Evolutionary conservation across 1,140 invertebrate genomes (phyloP).

Genomic region (Euglossa dilemma): DNA sequence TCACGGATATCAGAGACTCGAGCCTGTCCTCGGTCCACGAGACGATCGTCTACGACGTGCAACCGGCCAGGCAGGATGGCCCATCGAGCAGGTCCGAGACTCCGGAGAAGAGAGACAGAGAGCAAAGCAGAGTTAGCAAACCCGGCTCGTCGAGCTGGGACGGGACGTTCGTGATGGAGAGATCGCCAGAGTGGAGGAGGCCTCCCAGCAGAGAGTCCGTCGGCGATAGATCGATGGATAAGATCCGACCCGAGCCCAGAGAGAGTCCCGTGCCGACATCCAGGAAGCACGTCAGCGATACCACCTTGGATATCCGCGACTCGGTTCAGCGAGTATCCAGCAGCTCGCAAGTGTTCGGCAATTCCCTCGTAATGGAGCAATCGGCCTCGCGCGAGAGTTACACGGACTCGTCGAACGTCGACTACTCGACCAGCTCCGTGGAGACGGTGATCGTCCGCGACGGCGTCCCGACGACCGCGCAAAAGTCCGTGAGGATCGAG

Average conservation of each 20-base stretch:
- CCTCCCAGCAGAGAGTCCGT: slow-evolving; percentile 60
- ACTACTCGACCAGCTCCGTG: slow-evolving; percentile 67
- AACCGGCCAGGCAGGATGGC: background rate
- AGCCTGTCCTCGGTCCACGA: slow-evolving; percentile 49
- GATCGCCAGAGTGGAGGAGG: slow-evolving; percentile 58
- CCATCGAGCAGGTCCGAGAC: slow-evolving; percentile 44
- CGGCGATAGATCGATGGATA: slow-evolving; percentile 4
- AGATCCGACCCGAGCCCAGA: background rate
- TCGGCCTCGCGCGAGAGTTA: slow-evolving; percentile 67
- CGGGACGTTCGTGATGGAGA: slow-evolving; percentile 81
- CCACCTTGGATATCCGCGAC: slow-evolving; percentile 57
- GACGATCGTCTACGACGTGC: slow-evolving; percentile 49
- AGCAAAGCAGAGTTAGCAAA: slow-evolving; percentile 50
- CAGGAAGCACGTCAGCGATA: slow-evolving; percentile 59
- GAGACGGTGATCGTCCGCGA: slow-evolving; percentile 74
- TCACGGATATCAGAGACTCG: slow-evolving; percentile 61
- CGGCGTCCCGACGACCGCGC: slow-evolving; percentile 67
- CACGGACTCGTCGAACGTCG: slow-evolving; percentile 63
- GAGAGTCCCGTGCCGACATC: slow-evolving; percentile 4
- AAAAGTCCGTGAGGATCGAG: slow-evolving; percentile 52
- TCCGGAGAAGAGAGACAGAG: slow-evolving; percentile 55
- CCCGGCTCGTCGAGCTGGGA: slow-evolving; percentile 83
- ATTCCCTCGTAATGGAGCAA: slow-evolving; percentile 62
- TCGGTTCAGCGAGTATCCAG: slow-evolving; percentile 42
- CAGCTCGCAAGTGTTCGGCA: slow-evolving; percentile 62